A percentile compares a stretch with the other conserved stretches of the same genome.
Conservation (phyloP, 2,113 vertebrate genomes). For the Ciconia maguari region DNA sequence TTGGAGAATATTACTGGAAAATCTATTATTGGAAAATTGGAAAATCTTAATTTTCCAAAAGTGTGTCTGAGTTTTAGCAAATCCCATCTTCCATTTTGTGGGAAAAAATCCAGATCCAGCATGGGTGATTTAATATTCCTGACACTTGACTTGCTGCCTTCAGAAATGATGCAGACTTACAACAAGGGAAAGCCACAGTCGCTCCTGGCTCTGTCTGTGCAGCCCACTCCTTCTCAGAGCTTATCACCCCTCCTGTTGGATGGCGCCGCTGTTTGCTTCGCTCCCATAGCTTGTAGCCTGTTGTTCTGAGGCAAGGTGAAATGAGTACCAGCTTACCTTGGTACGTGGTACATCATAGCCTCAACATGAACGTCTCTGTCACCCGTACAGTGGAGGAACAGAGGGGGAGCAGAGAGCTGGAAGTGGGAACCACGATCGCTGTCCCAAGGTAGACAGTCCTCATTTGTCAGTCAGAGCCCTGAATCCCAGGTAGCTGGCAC, state of each 20-base stretch:
- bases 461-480: fast-evolving
- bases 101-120: fast-evolving
- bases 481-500: not conserved
- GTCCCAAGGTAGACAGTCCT: not conserved
- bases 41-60: not conserved
- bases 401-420: not conserved
- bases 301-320: not conserved
- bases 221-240: not conserved
- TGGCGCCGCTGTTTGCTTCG: not conserved
- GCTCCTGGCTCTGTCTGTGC: not conserved
- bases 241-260: not conserved
- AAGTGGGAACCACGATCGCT: fast-evolving
- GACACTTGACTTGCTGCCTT: not conserved
- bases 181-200: not conserved
- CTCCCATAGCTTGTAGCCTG: not conserved
- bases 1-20: not conserved
- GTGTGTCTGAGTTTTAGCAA: not conserved
- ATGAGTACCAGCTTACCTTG: not conserved
- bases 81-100: not conserved
- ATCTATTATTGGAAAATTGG: not conserved
- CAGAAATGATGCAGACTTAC: not conserved
- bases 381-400: fast-evolving
- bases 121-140: not conserved
- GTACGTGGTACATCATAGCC: too few relatives aligned
- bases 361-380: fast-evolving